These are phyloP conservation scores for Dryobotodes eremita DNA, from an alignment of 2,888 invertebrate genomes.

Conservation along the genomic window DNA sequence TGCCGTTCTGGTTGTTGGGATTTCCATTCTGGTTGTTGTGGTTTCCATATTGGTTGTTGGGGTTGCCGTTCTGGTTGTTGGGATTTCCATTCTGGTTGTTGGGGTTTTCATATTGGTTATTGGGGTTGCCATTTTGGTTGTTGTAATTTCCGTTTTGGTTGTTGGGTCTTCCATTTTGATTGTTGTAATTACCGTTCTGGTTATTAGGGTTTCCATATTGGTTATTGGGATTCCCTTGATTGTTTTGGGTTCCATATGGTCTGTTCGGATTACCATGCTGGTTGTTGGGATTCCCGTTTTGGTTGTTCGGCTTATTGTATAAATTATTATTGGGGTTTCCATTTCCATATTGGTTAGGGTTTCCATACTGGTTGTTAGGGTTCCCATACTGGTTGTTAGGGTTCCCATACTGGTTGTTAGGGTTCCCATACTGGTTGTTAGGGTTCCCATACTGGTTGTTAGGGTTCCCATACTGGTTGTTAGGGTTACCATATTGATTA, in stretches of 20 bases:
- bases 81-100: constrained; percentile 10
- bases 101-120: constrained; percentile 12
- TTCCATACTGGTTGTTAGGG: constrained; percentile 56
- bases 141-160: constrained; percentile 10
- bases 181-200: constrained; percentile 41
- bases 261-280: constrained; percentile 30
- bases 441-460: constrained; percentile 50
- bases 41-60: not conserved
- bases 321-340: constrained; percentile 39
- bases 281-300: constrained; percentile 10
- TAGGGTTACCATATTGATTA: constrained; percentile 43
- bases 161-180: constrained; percentile 24
- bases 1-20: constrained; percentile 15
- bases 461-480: constrained; percentile 57
- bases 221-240: constrained; percentile 14
- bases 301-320: constrained; percentile 50
- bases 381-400: constrained; percentile 49
- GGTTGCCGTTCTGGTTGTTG: constrained; percentile 25
- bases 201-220: constrained; percentile 19
- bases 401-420: constrained; percentile 49
- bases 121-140: constrained; percentile 28
- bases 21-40: constrained; percentile 12
- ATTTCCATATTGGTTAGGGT: constrained; percentile 51
- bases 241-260: constrained; percentile 21
- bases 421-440: constrained; percentile 57